phyloP scores from a whole-genome alignment of 2,113 vertebrate genomes.

The Poeciliopsis retropinna region DNA sequence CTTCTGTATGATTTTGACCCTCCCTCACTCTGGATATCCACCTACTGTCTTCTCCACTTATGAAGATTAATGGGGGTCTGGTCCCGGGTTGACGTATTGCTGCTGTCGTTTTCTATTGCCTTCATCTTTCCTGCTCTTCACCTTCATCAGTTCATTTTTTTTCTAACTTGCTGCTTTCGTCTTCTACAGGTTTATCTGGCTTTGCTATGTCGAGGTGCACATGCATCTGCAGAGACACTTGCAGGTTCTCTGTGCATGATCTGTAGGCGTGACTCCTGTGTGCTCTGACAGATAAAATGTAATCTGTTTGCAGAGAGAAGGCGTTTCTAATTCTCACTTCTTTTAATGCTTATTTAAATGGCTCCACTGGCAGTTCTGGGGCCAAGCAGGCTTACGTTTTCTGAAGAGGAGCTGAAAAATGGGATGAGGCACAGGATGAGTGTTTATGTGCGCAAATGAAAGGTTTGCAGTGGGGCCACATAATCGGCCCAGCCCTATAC shows the following conservation, averaged over 20 bases:
- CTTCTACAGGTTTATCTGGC: slow-evolving; percentile 58
- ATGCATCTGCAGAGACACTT: slow-evolving; percentile 18
- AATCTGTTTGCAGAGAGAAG: slow-evolving; percentile 22
- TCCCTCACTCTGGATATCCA: slow-evolving; percentile 46
- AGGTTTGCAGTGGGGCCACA: slow-evolving; percentile 44
- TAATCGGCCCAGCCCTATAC: slow-evolving; percentile 46
- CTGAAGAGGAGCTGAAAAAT: slow-evolving; percentile 28
- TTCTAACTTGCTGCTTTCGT: slow-evolving; percentile 58
- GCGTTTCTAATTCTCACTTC: slow-evolving; percentile 20
- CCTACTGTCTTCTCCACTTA: slow-evolving; percentile 30
- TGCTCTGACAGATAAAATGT: neutral
- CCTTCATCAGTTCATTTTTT: neutral
- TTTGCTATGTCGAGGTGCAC: slow-evolving; percentile 32
- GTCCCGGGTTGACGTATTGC: slow-evolving; percentile 34
- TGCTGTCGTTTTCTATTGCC: slow-evolving; percentile 54
- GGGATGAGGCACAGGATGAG: slow-evolving; percentile 28
- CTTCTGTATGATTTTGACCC: slow-evolving; percentile 21
- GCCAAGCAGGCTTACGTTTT: slow-evolving; percentile 25
- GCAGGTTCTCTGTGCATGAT: slow-evolving; percentile 14
- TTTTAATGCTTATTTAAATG: slow-evolving; percentile 25
- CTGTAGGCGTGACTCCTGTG: neutral
- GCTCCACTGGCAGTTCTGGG: slow-evolving; percentile 37
- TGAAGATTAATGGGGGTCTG: slow-evolving; percentile 54
- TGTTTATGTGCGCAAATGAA: slow-evolving; percentile 6
- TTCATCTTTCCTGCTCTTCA: slow-evolving; percentile 44